Percentiles rank a stretch among this genome's conserved stretches.
These are phyloP conservation scores for Napeogenes sylphis DNA, from an alignment of 2,888 invertebrate genomes.

Conservation along the genomic window DNA sequence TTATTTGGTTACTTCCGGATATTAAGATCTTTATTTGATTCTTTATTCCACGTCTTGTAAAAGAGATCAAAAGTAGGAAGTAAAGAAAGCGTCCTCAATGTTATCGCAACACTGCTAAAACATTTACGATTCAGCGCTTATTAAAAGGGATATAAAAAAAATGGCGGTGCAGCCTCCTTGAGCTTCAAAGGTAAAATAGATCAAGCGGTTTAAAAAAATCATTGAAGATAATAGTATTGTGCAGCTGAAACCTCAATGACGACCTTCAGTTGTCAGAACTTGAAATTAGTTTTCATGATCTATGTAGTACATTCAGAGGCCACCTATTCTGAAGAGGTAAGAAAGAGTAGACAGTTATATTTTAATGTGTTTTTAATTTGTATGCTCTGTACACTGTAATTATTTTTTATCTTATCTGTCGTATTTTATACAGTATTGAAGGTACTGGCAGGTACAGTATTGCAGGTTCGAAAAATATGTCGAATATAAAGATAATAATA, in stretches of 20 bases:
- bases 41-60: neutral
- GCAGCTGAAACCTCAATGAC: constrained; percentile 11
- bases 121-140: neutral
- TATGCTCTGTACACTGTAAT: too few relatives aligned
- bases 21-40: too few relatives aligned
- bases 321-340: neutral
- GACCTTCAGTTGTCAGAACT: constrained; percentile 32
- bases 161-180: too few relatives aligned
- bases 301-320: constrained; percentile 10
- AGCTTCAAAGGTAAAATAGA: constrained; percentile 8
- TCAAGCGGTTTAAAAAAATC: constrained; percentile 10
- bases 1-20: too few relatives aligned
- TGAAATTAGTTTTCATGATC: constrained; percentile 27
- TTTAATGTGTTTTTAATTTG: too few relatives aligned
- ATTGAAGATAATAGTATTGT: constrained; percentile 9
- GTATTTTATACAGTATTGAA: too few relatives aligned
- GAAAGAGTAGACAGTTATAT: too few relatives aligned
- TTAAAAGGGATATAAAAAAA: neutral
- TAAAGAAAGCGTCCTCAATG: constrained; percentile 24
- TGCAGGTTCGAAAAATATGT: too few relatives aligned
- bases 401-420: too few relatives aligned
- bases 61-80: constrained; percentile 19
- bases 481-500: neutral
- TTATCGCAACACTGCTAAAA: neutral
- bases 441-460: too few relatives aligned